phyloP scores from a whole-genome alignment of 2,888 invertebrate species.

The Parthenolecanium corni region DNA sequence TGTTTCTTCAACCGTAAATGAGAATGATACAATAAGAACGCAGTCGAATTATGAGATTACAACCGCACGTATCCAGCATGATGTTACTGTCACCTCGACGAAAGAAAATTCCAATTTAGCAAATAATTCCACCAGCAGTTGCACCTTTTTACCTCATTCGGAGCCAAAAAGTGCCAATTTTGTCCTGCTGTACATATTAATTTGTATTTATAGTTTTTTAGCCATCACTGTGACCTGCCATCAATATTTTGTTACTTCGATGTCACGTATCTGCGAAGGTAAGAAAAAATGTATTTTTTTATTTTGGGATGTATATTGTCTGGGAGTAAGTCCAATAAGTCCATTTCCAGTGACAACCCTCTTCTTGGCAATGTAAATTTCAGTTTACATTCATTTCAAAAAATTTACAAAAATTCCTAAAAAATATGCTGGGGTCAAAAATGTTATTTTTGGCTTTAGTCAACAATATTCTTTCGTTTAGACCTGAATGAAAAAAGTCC shows the following conservation, averaged over 20 bases:
- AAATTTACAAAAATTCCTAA: no score
- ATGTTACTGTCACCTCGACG: no score
- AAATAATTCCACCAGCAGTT: neutral
- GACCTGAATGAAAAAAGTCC: no score
- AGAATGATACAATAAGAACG: neutral
- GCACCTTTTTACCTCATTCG: neutral
- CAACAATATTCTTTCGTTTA: no score
- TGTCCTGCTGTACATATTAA: constrained; percentile 61
- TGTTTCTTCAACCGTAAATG: neutral
- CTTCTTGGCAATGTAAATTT: neutral
- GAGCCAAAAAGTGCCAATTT: constrained; percentile 11
- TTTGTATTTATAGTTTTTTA: constrained; percentile 80
- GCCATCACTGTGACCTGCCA: constrained; percentile 90
- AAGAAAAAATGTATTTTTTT: no score
- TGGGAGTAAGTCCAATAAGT: no score
- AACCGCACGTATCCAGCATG: no score
- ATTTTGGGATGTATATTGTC: no score
- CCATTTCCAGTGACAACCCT: neutral
- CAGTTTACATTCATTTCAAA: no score
- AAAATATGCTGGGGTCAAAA: no score
- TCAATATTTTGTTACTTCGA: constrained; percentile 86
- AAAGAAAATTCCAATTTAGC: no score
- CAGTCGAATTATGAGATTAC: neutral
- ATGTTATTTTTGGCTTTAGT: no score
- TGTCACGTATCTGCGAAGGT: constrained; percentile 89